Evolutionary conservation across 2,888 invertebrate genomes (phyloP).

Genomic region (Eristalis pertinax): DNA sequence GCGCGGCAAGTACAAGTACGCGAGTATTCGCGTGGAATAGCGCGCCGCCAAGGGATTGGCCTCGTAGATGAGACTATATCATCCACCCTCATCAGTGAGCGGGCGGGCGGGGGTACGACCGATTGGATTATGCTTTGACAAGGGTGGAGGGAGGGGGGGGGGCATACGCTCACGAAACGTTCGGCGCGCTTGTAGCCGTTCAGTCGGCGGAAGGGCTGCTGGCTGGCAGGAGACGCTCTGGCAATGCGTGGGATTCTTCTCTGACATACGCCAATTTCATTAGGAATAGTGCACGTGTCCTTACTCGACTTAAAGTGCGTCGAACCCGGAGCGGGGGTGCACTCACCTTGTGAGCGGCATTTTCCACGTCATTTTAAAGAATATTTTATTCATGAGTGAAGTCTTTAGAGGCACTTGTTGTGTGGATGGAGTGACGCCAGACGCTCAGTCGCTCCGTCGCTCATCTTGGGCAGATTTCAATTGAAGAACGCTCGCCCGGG

Average conservation of each 20-base stretch:
- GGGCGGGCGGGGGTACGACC: background rate
- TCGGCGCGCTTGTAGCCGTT: background rate
- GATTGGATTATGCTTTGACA: conserved; percentile 13
- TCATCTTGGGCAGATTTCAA: conserved; percentile 47
- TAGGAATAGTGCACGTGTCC: conserved; percentile 65
- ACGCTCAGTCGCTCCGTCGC: conserved; percentile 56
- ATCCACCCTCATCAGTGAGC: background rate
- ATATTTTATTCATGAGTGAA: conserved; percentile 72
- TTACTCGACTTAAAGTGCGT: conserved; percentile 66
- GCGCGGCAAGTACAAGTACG: conserved; percentile 45
- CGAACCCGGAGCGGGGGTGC: conserved; percentile 26
- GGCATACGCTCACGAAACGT: conserved; percentile 8
- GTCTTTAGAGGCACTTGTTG: conserved; percentile 65
- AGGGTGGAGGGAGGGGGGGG: too few species aligned
- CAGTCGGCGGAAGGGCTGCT: background rate
- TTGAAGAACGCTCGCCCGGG: conserved; percentile 47
- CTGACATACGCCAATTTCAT: conserved; percentile 64
- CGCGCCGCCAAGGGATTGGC: conserved; percentile 40
- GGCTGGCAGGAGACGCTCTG: background rate
- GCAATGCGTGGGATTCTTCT: conserved; percentile 47
- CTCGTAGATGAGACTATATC: background rate
- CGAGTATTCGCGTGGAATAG: background rate
- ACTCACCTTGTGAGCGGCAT: conserved; percentile 34
- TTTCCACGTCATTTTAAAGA: conserved; percentile 66
- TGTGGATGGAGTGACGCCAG: conserved; percentile 50